Conservation (phyloP, 2,888 invertebrate genomes). For the Tiliacea aurago region DNA sequence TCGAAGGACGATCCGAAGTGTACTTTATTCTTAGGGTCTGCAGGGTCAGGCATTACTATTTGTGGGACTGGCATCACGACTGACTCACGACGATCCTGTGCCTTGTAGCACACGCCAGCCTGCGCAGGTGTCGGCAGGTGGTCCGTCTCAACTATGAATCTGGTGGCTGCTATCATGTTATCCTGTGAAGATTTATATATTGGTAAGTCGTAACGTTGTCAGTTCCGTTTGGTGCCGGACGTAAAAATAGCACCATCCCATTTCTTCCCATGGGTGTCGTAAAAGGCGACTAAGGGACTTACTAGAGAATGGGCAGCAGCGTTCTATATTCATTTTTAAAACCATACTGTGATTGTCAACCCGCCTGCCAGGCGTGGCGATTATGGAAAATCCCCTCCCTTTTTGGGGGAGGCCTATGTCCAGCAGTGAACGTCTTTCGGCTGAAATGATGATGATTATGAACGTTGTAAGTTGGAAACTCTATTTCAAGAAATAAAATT, state of each 20-base stretch:
- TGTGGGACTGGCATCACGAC: not conserved
- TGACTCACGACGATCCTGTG: slow-evolving; percentile 56
- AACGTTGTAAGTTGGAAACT: not conserved
- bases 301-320: too few relatives aligned
- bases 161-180: slow-evolving; percentile 83
- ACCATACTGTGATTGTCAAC: too few relatives aligned
- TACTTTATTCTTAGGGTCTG: slow-evolving; percentile 67
- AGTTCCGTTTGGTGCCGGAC: too few relatives aligned
- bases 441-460: too few relatives aligned
- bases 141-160: slow-evolving; percentile 71
- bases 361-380: too few relatives aligned
- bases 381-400: too few relatives aligned
- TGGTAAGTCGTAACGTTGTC: not conserved
- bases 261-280: too few relatives aligned
- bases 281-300: too few relatives aligned
- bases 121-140: slow-evolving; percentile 77
- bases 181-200: slow-evolving; percentile 71
- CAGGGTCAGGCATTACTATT: rapidly evolving
- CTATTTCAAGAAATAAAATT: not conserved
- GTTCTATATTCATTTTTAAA: too few relatives aligned
- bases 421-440: too few relatives aligned
- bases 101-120: slow-evolving; percentile 76
- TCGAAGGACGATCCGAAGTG: slow-evolving; percentile 76
- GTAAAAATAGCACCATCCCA: too few relatives aligned
- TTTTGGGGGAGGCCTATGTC: too few relatives aligned